Conservation (phyloP, 2,888 invertebrate species). For the Lamproptera curius region DNA sequence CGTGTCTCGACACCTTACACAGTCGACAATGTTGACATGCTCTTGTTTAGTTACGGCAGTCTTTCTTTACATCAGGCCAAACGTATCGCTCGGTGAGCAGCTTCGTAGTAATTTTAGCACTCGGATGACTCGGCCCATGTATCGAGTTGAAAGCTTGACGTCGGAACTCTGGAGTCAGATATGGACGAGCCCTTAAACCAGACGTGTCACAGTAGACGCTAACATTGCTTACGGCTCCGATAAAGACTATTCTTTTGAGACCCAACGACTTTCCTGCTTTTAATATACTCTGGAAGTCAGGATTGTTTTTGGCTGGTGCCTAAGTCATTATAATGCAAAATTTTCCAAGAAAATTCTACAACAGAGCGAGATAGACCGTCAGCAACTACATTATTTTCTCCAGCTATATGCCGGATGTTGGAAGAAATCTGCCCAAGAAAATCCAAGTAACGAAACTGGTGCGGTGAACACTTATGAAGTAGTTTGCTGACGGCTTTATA, state of each 20-base stretch:
- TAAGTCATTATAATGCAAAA: background rate
- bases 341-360: background rate
- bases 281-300: background rate
- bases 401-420: background rate
- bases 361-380: background rate
- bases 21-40: too few species aligned
- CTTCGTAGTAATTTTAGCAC: too few species aligned
- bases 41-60: too few species aligned
- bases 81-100: too few species aligned
- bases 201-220: background rate
- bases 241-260: background rate
- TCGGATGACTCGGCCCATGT: background rate
- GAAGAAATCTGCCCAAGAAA: background rate
- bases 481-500: background rate
- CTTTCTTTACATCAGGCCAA: too few species aligned
- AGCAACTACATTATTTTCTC: background rate
- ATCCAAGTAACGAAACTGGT: background rate
- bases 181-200: background rate
- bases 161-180: background rate
- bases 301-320: background rate
- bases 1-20: too few species aligned
- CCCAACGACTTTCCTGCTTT: too few species aligned
- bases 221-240: background rate
- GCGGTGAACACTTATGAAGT: background rate
- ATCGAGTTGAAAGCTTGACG: background rate